A percentile compares a stretch with the other conserved stretches of the same genome.
phyloP scores from a whole-genome alignment of 1,140 invertebrate genomes.

The Pemphigus obesinymphae region DNA sequence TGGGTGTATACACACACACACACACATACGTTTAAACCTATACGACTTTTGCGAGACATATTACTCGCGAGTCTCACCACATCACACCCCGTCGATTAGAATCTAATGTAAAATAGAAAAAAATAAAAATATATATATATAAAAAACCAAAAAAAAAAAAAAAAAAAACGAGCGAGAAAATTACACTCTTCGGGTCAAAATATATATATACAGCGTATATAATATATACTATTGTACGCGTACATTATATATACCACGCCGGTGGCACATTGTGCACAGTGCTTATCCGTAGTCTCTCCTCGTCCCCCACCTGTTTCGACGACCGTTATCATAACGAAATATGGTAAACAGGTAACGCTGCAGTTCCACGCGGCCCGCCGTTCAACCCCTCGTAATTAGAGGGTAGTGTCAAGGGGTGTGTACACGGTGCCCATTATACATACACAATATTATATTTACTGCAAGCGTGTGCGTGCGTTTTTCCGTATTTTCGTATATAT shows the following conservation, averaged over 20 bases:
- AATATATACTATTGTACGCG: too few relatives aligned
- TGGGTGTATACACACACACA: too few relatives aligned
- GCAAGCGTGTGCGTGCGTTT: not conserved
- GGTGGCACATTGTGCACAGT: too few relatives aligned
- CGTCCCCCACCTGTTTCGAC: not conserved
- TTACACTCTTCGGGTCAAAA: not conserved
- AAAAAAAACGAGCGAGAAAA: not conserved
- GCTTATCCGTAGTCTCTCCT: not conserved
- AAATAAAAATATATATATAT: too few relatives aligned
- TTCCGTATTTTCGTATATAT: not conserved
- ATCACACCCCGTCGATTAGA: not conserved
- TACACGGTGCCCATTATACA: not conserved
- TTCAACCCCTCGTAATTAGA: slow-evolving; percentile 6
- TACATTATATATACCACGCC: not conserved
- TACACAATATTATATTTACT: too few relatives aligned
- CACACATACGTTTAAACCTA: too few relatives aligned
- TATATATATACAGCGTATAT: not conserved
- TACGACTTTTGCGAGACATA: too few relatives aligned
- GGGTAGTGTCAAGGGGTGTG: not conserved
- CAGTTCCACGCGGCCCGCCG: not conserved
- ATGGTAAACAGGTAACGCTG: slow-evolving; percentile 26
- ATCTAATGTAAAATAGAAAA: not conserved
- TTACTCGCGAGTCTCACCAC: not conserved
- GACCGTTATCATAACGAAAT: not conserved
- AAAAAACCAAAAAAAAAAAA: not conserved